A percentile compares a stretch with the other conserved stretches of the same genome.
Conservation (phyloP, 2,888 invertebrate genomes). For the Meiosimyza platycephala region DNA sequence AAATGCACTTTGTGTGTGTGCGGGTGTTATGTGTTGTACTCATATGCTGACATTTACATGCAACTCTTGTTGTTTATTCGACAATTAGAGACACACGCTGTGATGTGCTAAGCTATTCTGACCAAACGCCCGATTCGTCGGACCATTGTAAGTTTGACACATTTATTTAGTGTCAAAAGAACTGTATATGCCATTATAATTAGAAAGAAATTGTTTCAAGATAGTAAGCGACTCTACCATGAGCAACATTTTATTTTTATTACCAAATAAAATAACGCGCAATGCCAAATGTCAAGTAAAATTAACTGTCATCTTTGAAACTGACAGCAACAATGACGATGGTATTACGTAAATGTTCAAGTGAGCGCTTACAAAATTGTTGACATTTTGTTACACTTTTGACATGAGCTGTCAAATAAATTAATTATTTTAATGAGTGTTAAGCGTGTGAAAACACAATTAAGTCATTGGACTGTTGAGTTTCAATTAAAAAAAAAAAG, state of each 20-base stretch:
- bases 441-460: conserved; percentile 19
- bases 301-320: conserved; percentile 31
- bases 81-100: conserved; percentile 47
- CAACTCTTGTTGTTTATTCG: conserved; percentile 38
- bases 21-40: conserved; percentile 11
- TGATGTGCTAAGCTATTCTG: too few species aligned
- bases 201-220: not conserved
- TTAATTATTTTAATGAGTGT: conserved; percentile 44
- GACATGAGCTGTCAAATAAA: conserved; percentile 45
- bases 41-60: conserved; percentile 35
- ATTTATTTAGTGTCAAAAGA: conserved; percentile 25
- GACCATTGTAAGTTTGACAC: conserved; percentile 35
- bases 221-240: too few species aligned
- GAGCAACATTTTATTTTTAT: too few species aligned
- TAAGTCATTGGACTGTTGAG: too few species aligned
- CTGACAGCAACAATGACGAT: too few species aligned
- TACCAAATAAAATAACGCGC: conserved; percentile 2
- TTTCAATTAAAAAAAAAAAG: too few species aligned
- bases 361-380: too few species aligned
- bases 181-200: conserved; percentile 1
- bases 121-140: too few species aligned
- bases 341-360: too few species aligned
- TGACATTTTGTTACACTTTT: too few species aligned
- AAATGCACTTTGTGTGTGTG: conserved; percentile 53
- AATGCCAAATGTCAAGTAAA: conserved; percentile 16